Conservation (phyloP, 64 coral and sea anemone species). For the Stylophora pistillata region DNA sequence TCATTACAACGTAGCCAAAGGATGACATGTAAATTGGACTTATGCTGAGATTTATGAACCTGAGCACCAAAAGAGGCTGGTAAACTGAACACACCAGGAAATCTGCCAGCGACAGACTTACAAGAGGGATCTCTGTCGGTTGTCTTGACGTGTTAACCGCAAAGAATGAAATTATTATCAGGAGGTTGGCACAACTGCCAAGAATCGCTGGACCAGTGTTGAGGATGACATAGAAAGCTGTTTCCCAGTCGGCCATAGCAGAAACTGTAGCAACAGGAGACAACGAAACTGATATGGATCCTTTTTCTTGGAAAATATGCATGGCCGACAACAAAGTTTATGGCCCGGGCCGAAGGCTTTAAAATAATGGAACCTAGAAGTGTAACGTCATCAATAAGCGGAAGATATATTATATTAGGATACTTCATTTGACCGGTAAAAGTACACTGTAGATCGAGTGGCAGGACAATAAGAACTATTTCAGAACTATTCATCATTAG, state of each 20-base stretch:
- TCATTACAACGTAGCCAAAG: neutral
- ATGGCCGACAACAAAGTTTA: too few relatives aligned
- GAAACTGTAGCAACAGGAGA: too few relatives aligned
- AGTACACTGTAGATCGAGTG: too few relatives aligned
- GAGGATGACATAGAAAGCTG: neutral
- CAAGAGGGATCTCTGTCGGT: neutral
- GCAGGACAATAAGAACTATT: too few relatives aligned
- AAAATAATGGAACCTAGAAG: too few relatives aligned
- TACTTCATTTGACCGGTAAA: too few relatives aligned
- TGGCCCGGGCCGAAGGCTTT: too few relatives aligned
- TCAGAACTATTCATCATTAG: too few relatives aligned
- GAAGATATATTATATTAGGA: too few relatives aligned
- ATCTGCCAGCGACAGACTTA: conserved; percentile 11
- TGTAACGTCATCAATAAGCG: too few relatives aligned
- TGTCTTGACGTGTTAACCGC: neutral
- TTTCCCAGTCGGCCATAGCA: neutral
- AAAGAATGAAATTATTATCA: neutral
- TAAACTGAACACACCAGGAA: neutral
- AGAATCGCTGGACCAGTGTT: neutral
- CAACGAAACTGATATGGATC: too few relatives aligned
- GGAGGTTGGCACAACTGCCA: conserved; percentile 14
- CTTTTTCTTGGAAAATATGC: neutral
- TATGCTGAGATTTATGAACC: neutral
- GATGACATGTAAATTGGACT: too few relatives aligned
- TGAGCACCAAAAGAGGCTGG: neutral